A percentile compares a stretch with the other conserved stretches of the same genome.
phyloP scores from a whole-genome alignment of 2,797 vertebrate species.

The Sternotherus odoratus region DNA sequence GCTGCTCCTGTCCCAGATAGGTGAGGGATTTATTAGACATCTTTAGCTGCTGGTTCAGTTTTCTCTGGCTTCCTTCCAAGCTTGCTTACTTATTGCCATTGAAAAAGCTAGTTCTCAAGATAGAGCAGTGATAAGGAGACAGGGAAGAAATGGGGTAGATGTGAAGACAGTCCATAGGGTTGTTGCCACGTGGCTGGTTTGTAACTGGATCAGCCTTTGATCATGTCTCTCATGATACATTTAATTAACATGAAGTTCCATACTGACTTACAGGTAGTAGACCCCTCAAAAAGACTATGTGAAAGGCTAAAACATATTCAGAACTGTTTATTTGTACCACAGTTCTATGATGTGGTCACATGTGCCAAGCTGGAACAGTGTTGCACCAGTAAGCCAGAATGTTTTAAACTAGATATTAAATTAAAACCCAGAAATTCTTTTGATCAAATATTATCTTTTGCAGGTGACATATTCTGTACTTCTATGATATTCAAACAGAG shows the following conservation, averaged over 20 bases:
- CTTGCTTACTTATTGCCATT: background rate
- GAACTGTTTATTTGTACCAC: background rate
- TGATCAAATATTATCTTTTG: background rate
- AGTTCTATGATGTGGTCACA: background rate
- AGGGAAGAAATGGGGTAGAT: background rate
- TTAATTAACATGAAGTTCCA: background rate
- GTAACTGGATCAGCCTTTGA: background rate
- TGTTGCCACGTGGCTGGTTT: background rate
- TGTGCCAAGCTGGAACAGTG: background rate
- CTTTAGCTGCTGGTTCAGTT: background rate
- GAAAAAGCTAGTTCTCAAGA: background rate
- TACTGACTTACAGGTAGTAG: conserved; percentile 2
- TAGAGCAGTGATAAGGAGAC: background rate
- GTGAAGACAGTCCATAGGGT: background rate
- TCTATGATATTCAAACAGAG: background rate
- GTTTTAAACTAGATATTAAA: conserved; percentile 6
- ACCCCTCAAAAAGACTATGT: conserved; percentile 38
- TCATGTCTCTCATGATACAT: background rate
- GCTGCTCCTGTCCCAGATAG: background rate
- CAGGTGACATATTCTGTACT: background rate
- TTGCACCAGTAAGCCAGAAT: background rate
- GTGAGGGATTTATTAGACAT: background rate
- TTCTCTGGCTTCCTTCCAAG: background rate
- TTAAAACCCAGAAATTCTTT: conserved; percentile 22
- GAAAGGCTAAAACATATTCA: background rate